Conservation (phyloP, 2,888 invertebrate species). For the Campoplex nolae region DNA sequence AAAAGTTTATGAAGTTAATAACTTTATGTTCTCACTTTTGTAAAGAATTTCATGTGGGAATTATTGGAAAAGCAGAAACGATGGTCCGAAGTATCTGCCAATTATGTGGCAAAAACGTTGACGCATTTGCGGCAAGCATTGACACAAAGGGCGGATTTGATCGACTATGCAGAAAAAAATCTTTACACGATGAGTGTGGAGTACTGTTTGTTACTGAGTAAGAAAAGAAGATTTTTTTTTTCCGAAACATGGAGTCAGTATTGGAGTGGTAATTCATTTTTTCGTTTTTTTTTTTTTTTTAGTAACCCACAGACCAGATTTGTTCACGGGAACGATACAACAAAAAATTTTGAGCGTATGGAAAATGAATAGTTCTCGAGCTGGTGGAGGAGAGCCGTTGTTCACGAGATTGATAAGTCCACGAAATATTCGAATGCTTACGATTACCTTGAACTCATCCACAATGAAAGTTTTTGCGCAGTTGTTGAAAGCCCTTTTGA, state of each 20-base stretch:
- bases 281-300: conserved; percentile 48
- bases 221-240: conserved; percentile 43
- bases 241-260: neutral
- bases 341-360: conserved; percentile 78
- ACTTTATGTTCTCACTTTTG: neutral
- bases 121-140: conserved; percentile 75
- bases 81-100: conserved; percentile 69
- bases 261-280: neutral
- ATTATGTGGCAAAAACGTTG: conserved; percentile 71
- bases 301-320: conserved; percentile 77
- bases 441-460: conserved; percentile 71
- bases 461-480: conserved; percentile 77
- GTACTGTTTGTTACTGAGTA: conserved; percentile 80
- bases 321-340: conserved; percentile 76
- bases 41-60: conserved; percentile 78
- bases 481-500: conserved; percentile 84
- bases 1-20: neutral
- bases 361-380: conserved; percentile 74
- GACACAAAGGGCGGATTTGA: conserved; percentile 76
- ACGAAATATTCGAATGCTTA: conserved; percentile 80
- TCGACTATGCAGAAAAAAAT: conserved; percentile 73
- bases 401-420: conserved; percentile 79
- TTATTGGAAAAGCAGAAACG: conserved; percentile 77
- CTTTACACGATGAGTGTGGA: conserved; percentile 79
- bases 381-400: conserved; percentile 73